Evolutionary conservation across 2,888 invertebrate genomes (phyloP).

Genomic region (Dynastes hyllus): DNA sequence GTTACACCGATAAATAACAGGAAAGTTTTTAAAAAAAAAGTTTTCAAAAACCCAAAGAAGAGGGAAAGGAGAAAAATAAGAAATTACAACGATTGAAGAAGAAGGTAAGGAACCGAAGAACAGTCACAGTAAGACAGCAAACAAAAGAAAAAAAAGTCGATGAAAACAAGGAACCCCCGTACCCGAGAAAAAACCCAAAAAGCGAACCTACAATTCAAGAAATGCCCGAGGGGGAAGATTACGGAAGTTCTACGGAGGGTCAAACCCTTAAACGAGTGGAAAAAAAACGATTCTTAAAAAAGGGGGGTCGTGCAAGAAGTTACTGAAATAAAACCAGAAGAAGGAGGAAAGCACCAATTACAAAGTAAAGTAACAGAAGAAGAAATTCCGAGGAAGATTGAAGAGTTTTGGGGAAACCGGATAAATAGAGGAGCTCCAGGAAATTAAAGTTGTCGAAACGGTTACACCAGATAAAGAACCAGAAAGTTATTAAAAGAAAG

Average conservation of each 20-base stretch:
- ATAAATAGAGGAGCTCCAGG: conserved; percentile 55
- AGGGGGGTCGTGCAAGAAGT: conserved; percentile 59
- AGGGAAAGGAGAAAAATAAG: conserved; percentile 65
- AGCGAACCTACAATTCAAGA: conserved; percentile 53
- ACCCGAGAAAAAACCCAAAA: conserved; percentile 52
- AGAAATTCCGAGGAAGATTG: conserved; percentile 59
- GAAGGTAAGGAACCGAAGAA: conserved; percentile 65
- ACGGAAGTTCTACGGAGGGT: conserved; percentile 64
- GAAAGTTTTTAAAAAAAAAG: conserved; percentile 57
- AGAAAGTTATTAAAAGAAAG: conserved; percentile 59
- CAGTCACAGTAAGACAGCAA: conserved; percentile 60
- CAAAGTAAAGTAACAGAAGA: conserved; percentile 51
- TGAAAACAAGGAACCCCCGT: conserved; percentile 53
- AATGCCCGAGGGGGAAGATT: conserved; percentile 62
- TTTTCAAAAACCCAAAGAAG: conserved; percentile 61
- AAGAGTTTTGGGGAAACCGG: conserved; percentile 59
- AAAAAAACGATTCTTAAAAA: conserved; percentile 57
- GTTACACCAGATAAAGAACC: conserved; percentile 60
- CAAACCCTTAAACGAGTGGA: conserved; percentile 62
- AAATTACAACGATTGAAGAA: conserved; percentile 68
- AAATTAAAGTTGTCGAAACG: conserved; percentile 49
- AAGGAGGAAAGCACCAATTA: conserved; percentile 64
- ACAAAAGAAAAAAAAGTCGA: conserved; percentile 39
- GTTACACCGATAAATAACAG: conserved; percentile 61
- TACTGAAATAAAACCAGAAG: conserved; percentile 64